phyloP scores from a whole-genome alignment of 2,888 invertebrate genomes.

The Drosophila falleni region DNA sequence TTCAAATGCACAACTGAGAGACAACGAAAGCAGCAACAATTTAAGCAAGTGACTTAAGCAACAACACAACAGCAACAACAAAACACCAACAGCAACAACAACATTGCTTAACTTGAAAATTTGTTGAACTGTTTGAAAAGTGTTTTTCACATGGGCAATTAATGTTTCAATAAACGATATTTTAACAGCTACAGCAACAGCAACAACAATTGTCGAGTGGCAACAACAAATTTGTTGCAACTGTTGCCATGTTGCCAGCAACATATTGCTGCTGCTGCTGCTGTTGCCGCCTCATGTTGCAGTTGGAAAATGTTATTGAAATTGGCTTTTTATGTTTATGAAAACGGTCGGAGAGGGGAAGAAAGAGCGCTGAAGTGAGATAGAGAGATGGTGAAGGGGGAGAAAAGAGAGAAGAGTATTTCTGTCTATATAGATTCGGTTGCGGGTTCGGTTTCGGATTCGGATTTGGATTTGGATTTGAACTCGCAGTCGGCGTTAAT shows the following conservation, averaged over 20 bases:
- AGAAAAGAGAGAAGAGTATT: slow-evolving; percentile 32
- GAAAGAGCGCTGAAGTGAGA: too few species aligned
- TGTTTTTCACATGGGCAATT: slow-evolving; percentile 80
- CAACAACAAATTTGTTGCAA: slow-evolving; percentile 64
- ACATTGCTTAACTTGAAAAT: slow-evolving; percentile 38
- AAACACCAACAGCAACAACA: not conserved
- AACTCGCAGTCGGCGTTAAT: slow-evolving; percentile 51
- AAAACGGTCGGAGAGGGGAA: slow-evolving; percentile 56
- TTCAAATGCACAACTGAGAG: slow-evolving; percentile 47
- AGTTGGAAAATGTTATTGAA: slow-evolving; percentile 78
- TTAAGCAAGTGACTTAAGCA: slow-evolving; percentile 62
- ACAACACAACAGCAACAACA: slow-evolving; percentile 17
- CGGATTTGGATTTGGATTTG: slow-evolving; percentile 37
- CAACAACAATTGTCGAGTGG: too few species aligned
- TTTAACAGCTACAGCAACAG: slow-evolving; percentile 39
- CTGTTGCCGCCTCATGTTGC: slow-evolving; percentile 71
- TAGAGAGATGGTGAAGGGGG: too few species aligned
- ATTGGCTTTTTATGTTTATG: slow-evolving; percentile 82
- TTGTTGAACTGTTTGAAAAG: slow-evolving; percentile 74
- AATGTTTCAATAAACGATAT: slow-evolving; percentile 84
- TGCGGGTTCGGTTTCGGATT: slow-evolving; percentile 27
- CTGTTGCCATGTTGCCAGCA: slow-evolving; percentile 50
- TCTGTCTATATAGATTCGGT: slow-evolving; percentile 37
- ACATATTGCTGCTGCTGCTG: slow-evolving; percentile 47
- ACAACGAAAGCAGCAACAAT: slow-evolving; percentile 21